phyloP scores from a whole-genome alignment of 1,140 invertebrate species.

The Mercenaria mercenaria region DNA sequence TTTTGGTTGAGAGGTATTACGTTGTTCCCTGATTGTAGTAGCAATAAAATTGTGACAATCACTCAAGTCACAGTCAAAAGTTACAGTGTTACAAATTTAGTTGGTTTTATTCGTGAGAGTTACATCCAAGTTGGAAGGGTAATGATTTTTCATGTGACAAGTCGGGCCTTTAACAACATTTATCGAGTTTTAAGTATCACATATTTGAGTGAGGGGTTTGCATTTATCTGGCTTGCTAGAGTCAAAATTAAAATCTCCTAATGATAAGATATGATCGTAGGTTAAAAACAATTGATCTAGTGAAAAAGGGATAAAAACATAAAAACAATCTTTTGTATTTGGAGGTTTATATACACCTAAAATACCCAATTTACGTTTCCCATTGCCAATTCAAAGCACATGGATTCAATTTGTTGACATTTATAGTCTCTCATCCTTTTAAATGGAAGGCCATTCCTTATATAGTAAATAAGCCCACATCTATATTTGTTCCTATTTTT shows the following conservation, averaged over 20 bases:
- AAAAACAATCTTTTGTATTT: background rate
- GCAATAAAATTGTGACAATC: too few species aligned
- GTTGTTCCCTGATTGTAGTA: too few species aligned
- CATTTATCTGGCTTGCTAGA: conserved; percentile 22
- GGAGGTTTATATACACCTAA: background rate
- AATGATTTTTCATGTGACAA: conserved; percentile 27
- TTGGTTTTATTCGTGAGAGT: conserved; percentile 45
- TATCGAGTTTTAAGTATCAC: too few species aligned
- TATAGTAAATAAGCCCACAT: background rate
- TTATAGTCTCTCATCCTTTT: background rate
- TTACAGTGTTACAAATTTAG: conserved; percentile 2
- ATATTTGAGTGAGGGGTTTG: background rate
- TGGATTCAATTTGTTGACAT: too few species aligned
- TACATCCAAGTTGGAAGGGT: conserved; percentile 31
- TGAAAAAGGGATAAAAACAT: background rate
- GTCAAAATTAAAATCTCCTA: too few species aligned
- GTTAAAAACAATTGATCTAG: background rate
- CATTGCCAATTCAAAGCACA: background rate
- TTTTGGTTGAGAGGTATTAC: too few species aligned
- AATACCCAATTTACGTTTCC: background rate
- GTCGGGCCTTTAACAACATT: conserved; percentile 51
- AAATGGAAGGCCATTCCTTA: background rate
- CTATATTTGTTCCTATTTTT: background rate
- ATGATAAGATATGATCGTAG: conserved; percentile 41
- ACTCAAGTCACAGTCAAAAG: background rate